Evolutionary conservation across 2,888 invertebrate species (phyloP), one percentile per base, ranked within the genome.

Genomic region (Ditula angustiorana): DNA sequence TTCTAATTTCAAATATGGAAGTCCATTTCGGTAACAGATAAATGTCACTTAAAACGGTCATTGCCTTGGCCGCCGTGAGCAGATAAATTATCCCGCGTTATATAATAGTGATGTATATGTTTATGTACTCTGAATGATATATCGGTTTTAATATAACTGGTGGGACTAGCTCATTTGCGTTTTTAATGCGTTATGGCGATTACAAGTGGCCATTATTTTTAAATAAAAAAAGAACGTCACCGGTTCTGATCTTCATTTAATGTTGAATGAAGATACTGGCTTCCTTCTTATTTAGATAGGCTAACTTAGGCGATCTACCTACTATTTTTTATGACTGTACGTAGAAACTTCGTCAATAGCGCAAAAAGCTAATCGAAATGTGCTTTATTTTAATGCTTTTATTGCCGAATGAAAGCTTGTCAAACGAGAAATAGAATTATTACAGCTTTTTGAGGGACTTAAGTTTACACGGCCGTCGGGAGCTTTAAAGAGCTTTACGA

Each of bases 71-170:
- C 69, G 63, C 70, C 69, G 74, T 85, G 90, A 87, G 83, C 86
- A 85, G 80, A 88, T 89, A 89, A 89, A 91, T 89, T 84, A 87
- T 78, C 68, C 70, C 76, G 85, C 83, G 86, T 87, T 85, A 83
- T 82, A 88, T 88, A 64, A 64, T 47, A 53, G 58, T 59, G 58
- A 59, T 88, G 85, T 81, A 83, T 87, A 86, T 87, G 79, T 81
- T 76, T 79, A 81, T 82, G 79, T 82, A 82, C 73, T 79, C 78
- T 80, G 81, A 83, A 86, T 88, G 88, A 89, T 88, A 86, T 83
- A 90, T 90, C 85, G 80, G 75, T 84, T 64, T 64, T 47, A 52
- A 59, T 58, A 59, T 61, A 61, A 53, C 56, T 52, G 78, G 84
- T 87, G 82, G 82, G 86, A 87, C 80, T 63, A 71, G 68, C 74